Conservation (phyloP, 1,140 invertebrate genomes). For the Vanessa tameamea region DNA sequence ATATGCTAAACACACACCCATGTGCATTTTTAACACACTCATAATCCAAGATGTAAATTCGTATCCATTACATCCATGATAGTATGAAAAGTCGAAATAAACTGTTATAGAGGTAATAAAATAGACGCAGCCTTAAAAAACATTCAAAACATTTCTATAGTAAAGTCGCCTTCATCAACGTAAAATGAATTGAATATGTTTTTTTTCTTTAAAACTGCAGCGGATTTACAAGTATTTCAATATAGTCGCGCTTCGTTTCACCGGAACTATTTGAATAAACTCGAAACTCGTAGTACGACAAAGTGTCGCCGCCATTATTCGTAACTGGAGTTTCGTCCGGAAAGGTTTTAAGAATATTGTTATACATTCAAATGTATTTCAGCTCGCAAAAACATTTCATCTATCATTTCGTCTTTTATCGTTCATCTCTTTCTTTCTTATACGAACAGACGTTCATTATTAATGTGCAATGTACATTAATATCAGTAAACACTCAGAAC, state of each 20-base stretch:
- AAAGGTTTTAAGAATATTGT: slow-evolving; percentile 14
- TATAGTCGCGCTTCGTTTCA: slow-evolving; percentile 21
- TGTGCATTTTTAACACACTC: no score
- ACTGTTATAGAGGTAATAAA: neutral
- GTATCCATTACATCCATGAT: no score
- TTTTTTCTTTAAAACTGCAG: slow-evolving; percentile 12
- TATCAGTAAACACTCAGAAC: no score
- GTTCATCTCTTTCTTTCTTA: neutral
- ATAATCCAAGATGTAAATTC: no score
- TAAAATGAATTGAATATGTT: slow-evolving; percentile 6
- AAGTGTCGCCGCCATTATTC: slow-evolving; percentile 26
- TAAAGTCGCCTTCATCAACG: neutral
- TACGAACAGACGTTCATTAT: no score
- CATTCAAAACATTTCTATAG: neutral
- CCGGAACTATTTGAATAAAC: slow-evolving; percentile 23
- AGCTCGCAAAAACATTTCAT: neutral
- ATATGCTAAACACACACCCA: no score
- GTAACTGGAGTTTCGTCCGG: slow-evolving; percentile 11
- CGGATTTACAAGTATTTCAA: slow-evolving; percentile 24
- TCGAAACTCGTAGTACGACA: slow-evolving; percentile 19
- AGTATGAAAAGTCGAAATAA: no score
- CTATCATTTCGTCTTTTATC: neutral
- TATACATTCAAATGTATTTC: slow-evolving; percentile 11
- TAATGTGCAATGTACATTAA: no score
- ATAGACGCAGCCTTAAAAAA: neutral